These are phyloP conservation scores for Eulemur rubriventer DNA, from an alignment of 2,797 vertebrate species.

Conservation along the genomic window DNA sequence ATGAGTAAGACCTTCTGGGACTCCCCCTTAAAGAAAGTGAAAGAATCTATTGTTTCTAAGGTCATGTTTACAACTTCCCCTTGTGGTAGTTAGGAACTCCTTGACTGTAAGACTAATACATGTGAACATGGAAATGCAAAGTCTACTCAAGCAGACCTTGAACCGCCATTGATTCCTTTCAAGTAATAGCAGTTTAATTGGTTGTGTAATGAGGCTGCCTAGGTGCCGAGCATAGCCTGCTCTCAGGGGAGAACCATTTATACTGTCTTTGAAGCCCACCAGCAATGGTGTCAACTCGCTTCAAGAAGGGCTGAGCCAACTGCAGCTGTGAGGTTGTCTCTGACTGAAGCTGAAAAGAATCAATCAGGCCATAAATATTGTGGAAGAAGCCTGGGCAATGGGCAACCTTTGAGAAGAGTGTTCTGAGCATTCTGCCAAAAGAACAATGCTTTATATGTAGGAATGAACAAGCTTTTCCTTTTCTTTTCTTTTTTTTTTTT, in stretches of 20 bases:
- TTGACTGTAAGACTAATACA: neutral
- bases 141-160: conserved; percentile 41
- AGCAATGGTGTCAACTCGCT: conserved; percentile 8
- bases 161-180: conserved; percentile 30
- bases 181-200: conserved; percentile 28
- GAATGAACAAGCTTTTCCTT: neutral
- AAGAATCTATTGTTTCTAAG: conserved; percentile 24
- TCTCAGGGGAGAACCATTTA: conserved; percentile 32
- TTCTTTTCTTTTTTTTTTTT: neutral
- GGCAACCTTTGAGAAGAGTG: neutral
- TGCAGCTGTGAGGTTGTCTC: conserved; percentile 8
- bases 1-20: neutral
- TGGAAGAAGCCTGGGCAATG: neutral
- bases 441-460: neutral
- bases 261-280: conserved; percentile 35
- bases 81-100: neutral
- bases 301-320: neutral
- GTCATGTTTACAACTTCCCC: neutral
- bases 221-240: neutral
- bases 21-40: neutral
- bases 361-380: neutral
- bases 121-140: neutral
- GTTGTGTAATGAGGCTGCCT: conserved; percentile 48
- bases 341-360: conserved; percentile 42
- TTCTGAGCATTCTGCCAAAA: neutral